phyloP scores from a whole-genome alignment of 2,113 vertebrate species.

The Dolichallabes microphthalmus region DNA sequence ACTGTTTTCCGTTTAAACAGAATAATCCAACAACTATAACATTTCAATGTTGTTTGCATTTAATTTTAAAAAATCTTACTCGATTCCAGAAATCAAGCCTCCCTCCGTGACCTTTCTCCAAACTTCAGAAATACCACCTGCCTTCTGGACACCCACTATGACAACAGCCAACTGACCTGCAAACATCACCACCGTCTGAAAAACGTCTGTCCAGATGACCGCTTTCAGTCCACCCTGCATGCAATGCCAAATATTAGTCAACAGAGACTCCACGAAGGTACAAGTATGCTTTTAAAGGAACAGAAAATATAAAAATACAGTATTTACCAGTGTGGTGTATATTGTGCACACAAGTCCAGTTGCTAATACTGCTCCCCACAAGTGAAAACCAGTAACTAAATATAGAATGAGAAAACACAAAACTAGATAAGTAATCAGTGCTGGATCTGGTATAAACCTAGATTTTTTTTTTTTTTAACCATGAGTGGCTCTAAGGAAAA shows the following conservation, averaged over 20 bases:
- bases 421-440: neutral
- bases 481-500: neutral
- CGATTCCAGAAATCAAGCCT: slow-evolving; percentile 75
- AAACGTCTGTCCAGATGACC: slow-evolving; percentile 88
- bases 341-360: slow-evolving; percentile 85
- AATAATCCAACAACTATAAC: neutral
- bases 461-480: too few species aligned
- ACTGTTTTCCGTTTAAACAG: neutral
- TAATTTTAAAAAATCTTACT: slow-evolving; percentile 65
- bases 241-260: neutral
- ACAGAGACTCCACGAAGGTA: neutral
- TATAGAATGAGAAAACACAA: neutral
- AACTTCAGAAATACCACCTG: slow-evolving; percentile 78
- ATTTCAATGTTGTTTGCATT: neutral
- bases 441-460: neutral
- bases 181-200: slow-evolving; percentile 86
- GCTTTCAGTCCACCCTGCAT: slow-evolving; percentile 84
- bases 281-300: neutral
- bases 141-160: slow-evolving; percentile 76
- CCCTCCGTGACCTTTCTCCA: slow-evolving; percentile 77
- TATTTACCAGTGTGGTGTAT: slow-evolving; percentile 85
- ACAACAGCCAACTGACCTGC: slow-evolving; percentile 83
- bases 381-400: slow-evolving; percentile 88
- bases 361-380: slow-evolving; percentile 85
- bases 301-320: neutral